Conservation (phyloP, 2,888 invertebrate genomes). For the Rhogogaster chlorosoma region DNA sequence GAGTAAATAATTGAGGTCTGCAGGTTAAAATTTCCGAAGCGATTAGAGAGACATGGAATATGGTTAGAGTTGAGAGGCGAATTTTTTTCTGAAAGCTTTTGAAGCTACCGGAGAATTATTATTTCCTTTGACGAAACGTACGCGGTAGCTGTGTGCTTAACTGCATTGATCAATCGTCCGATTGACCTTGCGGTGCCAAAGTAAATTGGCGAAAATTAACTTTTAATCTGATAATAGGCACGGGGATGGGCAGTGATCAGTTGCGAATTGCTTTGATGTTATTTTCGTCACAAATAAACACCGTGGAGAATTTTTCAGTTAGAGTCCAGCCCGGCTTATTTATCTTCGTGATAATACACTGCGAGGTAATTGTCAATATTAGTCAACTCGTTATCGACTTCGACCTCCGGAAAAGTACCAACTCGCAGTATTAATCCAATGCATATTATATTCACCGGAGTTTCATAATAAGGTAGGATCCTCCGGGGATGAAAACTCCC, state of each 20-base stretch:
- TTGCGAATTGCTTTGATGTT: conserved; percentile 12
- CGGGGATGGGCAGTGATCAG: neutral
- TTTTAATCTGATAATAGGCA: conserved; percentile 4
- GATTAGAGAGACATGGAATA: neutral
- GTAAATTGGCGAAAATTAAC: neutral
- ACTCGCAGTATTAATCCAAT: neutral
- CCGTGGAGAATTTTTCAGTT: neutral
- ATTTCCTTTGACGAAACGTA: neutral
- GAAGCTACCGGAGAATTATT: neutral
- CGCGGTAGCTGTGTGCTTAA: conserved; percentile 2
- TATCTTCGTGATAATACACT: neutral
- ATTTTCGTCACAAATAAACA: conserved; percentile 4
- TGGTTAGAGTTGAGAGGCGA: neutral
- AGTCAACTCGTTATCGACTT: neutral
- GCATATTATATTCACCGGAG: neutral
- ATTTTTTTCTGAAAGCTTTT: neutral
- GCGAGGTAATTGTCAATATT: conserved; percentile 18
- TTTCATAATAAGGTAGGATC: neutral
- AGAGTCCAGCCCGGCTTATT: neutral
- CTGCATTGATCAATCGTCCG: conserved; percentile 14
- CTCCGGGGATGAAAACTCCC: neutral
- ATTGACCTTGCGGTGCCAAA: conserved; percentile 14
- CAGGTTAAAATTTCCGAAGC: neutral
- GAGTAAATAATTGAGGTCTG: neutral
- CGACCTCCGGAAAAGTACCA: neutral